phyloP scores from a whole-genome alignment of 2,888 invertebrate species.

The Erebia aethiops region DNA sequence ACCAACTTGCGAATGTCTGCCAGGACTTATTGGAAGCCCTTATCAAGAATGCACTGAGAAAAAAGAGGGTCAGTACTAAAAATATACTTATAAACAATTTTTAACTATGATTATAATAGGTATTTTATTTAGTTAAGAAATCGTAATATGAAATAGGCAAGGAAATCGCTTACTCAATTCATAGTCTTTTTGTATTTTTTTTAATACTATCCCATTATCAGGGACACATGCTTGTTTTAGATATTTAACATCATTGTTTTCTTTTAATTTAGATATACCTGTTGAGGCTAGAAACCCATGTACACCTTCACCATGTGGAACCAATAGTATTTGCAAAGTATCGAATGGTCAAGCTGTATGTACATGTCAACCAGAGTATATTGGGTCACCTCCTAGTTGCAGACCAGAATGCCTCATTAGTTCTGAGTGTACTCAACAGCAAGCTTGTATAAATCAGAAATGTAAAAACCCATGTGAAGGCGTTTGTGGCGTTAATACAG shows the following conservation, averaged over 20 bases:
- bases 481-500: conserved; percentile 85
- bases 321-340: conserved; percentile 88
- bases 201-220: conserved; percentile 33
- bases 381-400: conserved; percentile 86
- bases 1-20: conserved; percentile 86
- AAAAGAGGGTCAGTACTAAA: conserved; percentile 55
- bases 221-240: conserved; percentile 9
- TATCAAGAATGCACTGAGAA: conserved; percentile 80
- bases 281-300: conserved; percentile 84
- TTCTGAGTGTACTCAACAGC: conserved; percentile 85
- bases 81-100: conserved; percentile 3
- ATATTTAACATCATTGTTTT: neutral
- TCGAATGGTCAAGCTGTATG: conserved; percentile 87
- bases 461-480: conserved; percentile 87
- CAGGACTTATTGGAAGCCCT: conserved; percentile 85
- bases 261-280: conserved; percentile 53
- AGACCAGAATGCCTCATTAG: conserved; percentile 86
- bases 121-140: neutral
- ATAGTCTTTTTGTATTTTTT: neutral
- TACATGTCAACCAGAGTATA: conserved; percentile 86
- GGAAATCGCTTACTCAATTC: neutral
- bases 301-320: conserved; percentile 89
- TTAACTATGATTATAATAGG: neutral
- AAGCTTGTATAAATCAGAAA: conserved; percentile 86
- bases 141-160: too few species aligned